These are phyloP conservation scores for Patiria pectinifera DNA, from an alignment of 53 echinoderm and acorn worm species.

Conservation along the genomic window DNA sequence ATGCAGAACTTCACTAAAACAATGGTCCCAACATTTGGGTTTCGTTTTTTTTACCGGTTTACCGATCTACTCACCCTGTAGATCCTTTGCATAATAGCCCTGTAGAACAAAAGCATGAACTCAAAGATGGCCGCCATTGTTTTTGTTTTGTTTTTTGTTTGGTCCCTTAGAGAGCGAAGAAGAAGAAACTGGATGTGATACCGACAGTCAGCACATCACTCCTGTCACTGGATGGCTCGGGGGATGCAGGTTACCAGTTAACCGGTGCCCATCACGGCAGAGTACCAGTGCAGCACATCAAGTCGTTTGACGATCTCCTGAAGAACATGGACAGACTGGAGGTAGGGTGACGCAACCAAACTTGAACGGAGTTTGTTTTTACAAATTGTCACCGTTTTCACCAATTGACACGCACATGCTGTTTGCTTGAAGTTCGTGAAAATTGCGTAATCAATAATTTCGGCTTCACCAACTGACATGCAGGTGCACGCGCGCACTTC, in stretches of 20 bases:
- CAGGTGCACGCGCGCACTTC: too few species aligned
- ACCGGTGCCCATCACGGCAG: constrained; percentile 51
- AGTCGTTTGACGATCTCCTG: constrained; percentile 86
- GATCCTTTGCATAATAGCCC: too few species aligned
- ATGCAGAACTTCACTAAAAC: too few species aligned
- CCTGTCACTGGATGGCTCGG: constrained; percentile 50
- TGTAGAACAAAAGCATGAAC: too few species aligned
- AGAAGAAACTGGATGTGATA: constrained; percentile 79
- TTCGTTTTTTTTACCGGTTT: too few species aligned
- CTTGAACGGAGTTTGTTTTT: not conserved
- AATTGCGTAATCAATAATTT: too few species aligned
- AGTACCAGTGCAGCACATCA: constrained; percentile 87
- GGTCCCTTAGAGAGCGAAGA: constrained; percentile 66
- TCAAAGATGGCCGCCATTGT: too few species aligned
- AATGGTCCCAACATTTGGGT: too few species aligned
- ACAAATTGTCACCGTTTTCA: not conserved
- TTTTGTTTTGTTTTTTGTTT: not conserved
- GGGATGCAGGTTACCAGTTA: constrained; percentile 44
- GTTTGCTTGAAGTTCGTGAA: not conserved
- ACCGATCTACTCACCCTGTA: too few species aligned
- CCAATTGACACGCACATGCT: not conserved
- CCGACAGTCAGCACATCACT: constrained; percentile 70
- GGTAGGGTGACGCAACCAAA: constrained; percentile 48
- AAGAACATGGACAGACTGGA: constrained; percentile 86
- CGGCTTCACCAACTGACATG: too few species aligned